phyloP scores from a whole-genome alignment of 2,113 vertebrate species.

The Sinocyclocheilus anophthalmus region DNA sequence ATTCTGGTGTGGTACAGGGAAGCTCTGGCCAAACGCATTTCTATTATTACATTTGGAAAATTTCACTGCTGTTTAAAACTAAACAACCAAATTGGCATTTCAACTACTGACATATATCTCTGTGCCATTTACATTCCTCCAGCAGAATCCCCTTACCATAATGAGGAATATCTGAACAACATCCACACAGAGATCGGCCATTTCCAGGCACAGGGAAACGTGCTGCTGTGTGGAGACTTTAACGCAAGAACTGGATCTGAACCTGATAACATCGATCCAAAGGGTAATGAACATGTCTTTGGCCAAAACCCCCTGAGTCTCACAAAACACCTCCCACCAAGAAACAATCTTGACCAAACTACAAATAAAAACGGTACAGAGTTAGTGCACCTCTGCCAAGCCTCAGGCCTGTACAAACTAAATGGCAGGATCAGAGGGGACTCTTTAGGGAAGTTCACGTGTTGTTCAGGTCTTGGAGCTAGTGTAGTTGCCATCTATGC shows the following conservation, averaged over 20 bases:
- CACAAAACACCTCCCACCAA: background rate
- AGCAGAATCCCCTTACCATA: no score
- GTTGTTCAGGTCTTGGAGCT: slow-evolving; percentile 3
- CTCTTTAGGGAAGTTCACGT: background rate
- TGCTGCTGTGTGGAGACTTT: slow-evolving; percentile 24
- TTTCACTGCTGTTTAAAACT: slow-evolving; percentile 10
- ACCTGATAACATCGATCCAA: slow-evolving; percentile 4
- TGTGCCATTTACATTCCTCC: no score
- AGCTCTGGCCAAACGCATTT: no score
- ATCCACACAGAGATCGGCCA: no score
- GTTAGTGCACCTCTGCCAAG: background rate
- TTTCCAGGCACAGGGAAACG: no score
- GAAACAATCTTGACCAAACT: background rate
- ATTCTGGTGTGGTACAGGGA: no score
- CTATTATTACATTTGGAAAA: background rate
- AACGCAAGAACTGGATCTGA: slow-evolving; percentile 27
- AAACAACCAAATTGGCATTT: background rate
- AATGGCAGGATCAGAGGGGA: background rate
- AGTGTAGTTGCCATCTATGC: background rate
- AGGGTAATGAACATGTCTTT: slow-evolving; percentile 20
- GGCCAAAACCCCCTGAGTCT: background rate
- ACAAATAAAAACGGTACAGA: background rate
- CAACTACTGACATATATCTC: no score
- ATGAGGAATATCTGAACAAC: background rate
- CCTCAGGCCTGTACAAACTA: background rate